These are phyloP conservation scores for Falco peregrinus DNA, from an alignment of 2,797 vertebrate species.

Conservation along the genomic window DNA sequence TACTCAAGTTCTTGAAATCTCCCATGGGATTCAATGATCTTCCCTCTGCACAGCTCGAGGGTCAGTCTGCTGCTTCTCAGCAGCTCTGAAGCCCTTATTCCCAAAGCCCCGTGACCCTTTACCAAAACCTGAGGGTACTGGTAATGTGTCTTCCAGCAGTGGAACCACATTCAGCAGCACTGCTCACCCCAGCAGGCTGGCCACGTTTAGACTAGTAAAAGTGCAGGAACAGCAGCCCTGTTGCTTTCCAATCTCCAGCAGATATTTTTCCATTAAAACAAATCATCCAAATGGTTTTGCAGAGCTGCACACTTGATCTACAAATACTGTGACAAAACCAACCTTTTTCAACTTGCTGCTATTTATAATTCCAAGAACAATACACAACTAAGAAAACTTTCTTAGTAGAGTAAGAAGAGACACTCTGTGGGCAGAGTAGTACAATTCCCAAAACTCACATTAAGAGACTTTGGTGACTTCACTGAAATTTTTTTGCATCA, in stretches of 20 bases:
- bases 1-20: background rate
- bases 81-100: background rate
- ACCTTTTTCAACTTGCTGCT: background rate
- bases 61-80: background rate
- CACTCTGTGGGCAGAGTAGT: background rate
- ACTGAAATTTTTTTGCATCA: background rate
- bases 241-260: background rate
- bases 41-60: background rate
- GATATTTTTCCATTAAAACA: background rate
- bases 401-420: background rate
- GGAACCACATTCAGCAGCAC: background rate
- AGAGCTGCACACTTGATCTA: background rate
- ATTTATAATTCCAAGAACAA: conserved; percentile 30
- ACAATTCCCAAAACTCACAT: background rate
- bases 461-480: background rate
- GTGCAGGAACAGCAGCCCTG: background rate
- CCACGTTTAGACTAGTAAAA: background rate
- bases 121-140: background rate
- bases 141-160: background rate
- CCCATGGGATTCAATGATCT: background rate
- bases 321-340: background rate
- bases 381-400: background rate
- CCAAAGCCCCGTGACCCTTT: background rate
- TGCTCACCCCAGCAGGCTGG: rapidly evolving
- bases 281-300: background rate